Evolutionary conservation across 2,797 vertebrate genomes (phyloP), one percentile per base, ranked within the genome.

Genomic region (Lepus townsendii): DNA sequence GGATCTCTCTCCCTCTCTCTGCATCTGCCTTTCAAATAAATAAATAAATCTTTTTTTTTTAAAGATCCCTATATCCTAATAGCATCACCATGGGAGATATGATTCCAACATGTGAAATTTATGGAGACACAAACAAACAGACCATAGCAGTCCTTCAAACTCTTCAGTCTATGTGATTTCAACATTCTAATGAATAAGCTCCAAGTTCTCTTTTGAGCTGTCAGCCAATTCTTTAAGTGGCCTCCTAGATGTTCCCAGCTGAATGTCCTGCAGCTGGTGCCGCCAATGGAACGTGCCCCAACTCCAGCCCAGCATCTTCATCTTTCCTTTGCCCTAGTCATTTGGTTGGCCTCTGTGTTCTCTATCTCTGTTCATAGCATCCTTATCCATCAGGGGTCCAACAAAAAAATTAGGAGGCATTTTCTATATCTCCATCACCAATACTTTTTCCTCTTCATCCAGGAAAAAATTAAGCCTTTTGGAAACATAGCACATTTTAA

Each of bases 401-500:
- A 4, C 50, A 88, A n/a, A 88, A 91, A 85, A 91, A 38, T 66
- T 78, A 47, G 22, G 26, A 95, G 60, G 69, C 87, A 68, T 82
- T 94, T 83, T 92, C 73, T 35, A 83, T 27, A 26, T 78, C 63
- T 71, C 32, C 7, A 52, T 80, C 82, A 79, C 38, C 60, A 89
- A 42, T 7, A 84, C 12, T 26, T 63, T 83, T 87, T 32, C 27
- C 13, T 22, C 30, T n/a, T 80, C 63, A 88, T 30, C 63, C 30
- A 65, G 35, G 75, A 68, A 50, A 75, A 83, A 71, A 47, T 9
- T 20, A 94, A 93, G 32, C 11, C 60, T 95, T 93, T 72, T n/a
- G 72, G 93, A 95, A 91, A 78, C 2, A 16, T 38, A 30, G 66
- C 65, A 47, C 35, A 92, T 76, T 91, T 94, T 83, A 63, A 66